Conservation (phyloP, 1,140 invertebrate genomes). For the Temnothorax nylanderi region DNA sequence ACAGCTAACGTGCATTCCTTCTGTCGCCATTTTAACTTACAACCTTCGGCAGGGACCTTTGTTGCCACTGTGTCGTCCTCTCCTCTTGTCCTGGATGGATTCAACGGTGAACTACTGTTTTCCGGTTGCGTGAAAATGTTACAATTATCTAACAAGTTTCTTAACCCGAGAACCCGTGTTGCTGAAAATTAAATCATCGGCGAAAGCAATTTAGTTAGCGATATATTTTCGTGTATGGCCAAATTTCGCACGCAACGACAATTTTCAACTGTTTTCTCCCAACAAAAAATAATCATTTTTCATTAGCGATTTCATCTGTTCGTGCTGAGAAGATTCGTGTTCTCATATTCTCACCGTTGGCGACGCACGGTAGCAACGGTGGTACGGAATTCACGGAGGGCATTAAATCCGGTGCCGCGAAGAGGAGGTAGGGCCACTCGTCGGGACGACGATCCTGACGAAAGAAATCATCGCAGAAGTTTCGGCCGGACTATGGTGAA, state of each 20-base stretch:
- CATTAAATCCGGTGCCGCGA: conserved; percentile 24
- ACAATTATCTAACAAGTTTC: conserved; percentile 29
- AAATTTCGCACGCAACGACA: not conserved
- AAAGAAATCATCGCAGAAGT: conserved; percentile 65
- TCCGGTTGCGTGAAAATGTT: conserved; percentile 45
- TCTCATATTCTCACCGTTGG: not conserved
- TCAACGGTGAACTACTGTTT: conserved; percentile 43
- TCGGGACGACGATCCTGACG: conserved; percentile 13
- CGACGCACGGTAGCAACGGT: not conserved
- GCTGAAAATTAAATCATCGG: conserved; percentile 10
- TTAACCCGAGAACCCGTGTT: not conserved
- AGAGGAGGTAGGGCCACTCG: not conserved
- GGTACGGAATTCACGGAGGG: conserved; percentile 12
- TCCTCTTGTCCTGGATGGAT: conserved; percentile 13
- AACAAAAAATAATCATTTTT: not conserved
- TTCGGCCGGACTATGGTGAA: conserved; percentile 35
- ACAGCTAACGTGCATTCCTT: conserved; percentile 59
- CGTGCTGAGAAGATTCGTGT: not conserved
- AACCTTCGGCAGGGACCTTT: conserved; percentile 58
- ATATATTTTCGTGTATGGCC: not conserved
- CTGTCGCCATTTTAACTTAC: conserved; percentile 66
- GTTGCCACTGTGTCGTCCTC: conserved; percentile 8
- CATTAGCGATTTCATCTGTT: not conserved
- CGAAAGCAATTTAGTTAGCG: not conserved
- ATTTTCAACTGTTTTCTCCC: not conserved